Evolutionary conservation across 2,797 vertebrate species (phyloP).

Genomic region (Astyanax mexicanus): DNA sequence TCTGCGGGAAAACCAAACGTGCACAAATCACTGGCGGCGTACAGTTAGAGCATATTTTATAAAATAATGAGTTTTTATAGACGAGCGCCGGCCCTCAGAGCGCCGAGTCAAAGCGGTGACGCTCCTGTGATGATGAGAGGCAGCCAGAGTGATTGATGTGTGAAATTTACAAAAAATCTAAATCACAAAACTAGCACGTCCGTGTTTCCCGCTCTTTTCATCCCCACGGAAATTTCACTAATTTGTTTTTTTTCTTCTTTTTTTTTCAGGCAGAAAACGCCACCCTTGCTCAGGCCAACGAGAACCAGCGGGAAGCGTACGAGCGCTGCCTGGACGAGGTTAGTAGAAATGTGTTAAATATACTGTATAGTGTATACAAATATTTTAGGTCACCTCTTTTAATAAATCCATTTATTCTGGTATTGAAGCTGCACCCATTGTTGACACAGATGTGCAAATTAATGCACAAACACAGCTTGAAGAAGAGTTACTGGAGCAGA

Average conservation of each 20-base stretch:
- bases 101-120: neutral
- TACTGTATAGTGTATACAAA: too few species aligned
- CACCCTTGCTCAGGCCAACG: constrained; percentile 81
- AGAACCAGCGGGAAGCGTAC: constrained; percentile 84
- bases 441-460: too few species aligned
- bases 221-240: neutral
- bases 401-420: too few species aligned
- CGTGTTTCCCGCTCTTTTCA: neutral
- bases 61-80: constrained; percentile 3
- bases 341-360: too few species aligned
- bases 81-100: neutral
- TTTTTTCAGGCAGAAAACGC: constrained; percentile 79
- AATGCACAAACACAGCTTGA: too few species aligned
- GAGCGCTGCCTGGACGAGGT: constrained; percentile 87
- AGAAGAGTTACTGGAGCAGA: too few species aligned
- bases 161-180: neutral
- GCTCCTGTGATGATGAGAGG: neutral
- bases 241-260: neutral
- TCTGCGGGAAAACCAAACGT: neutral
- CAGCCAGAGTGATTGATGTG: neutral
- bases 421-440: too few species aligned
- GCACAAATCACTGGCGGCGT: neutral
- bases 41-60: neutral
- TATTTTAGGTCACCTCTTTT: too few species aligned
- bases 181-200: neutral